phyloP scores from a whole-genome alignment of 2,113 vertebrate genomes.

The Candoia aspera region DNA sequence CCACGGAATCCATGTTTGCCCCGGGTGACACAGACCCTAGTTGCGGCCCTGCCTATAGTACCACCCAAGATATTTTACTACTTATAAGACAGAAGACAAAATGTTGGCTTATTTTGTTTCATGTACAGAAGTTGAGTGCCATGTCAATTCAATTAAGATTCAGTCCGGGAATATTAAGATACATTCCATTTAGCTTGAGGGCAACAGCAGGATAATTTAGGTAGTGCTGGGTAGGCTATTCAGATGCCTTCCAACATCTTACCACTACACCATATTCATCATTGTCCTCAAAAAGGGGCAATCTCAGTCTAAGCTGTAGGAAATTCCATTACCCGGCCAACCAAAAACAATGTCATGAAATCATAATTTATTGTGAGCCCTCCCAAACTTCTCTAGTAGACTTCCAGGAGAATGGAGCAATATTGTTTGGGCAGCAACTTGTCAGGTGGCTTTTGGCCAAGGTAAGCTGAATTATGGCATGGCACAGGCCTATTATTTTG shows the following conservation, averaged over 20 bases:
- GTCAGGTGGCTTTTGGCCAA: neutral
- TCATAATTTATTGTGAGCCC: neutral
- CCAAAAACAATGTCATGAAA: neutral
- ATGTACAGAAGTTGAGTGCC: neutral
- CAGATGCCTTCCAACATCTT: neutral
- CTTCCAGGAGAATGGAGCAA: neutral
- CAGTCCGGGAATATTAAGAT: neutral
- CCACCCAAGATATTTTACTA: neutral
- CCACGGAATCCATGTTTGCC: too few species aligned
- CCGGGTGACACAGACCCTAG: too few species aligned
- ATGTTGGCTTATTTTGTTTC: neutral
- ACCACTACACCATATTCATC: neutral
- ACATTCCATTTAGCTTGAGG: neutral
- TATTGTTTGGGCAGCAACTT: neutral
- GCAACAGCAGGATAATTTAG: too few species aligned
- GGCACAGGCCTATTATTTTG: neutral
- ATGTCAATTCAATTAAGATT: neutral
- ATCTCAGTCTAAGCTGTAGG: neutral
- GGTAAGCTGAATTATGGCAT: neutral
- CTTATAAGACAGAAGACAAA: neutral
- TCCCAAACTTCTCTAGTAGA: neutral
- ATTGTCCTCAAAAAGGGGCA: neutral
- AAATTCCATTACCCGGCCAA: neutral
- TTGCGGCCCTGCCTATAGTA: neutral
- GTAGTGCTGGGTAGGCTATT: too few species aligned